Evolutionary conservation across 1,140 invertebrate genomes (phyloP).

Genomic region (Bursaphelenchus mucronatus): DNA sequence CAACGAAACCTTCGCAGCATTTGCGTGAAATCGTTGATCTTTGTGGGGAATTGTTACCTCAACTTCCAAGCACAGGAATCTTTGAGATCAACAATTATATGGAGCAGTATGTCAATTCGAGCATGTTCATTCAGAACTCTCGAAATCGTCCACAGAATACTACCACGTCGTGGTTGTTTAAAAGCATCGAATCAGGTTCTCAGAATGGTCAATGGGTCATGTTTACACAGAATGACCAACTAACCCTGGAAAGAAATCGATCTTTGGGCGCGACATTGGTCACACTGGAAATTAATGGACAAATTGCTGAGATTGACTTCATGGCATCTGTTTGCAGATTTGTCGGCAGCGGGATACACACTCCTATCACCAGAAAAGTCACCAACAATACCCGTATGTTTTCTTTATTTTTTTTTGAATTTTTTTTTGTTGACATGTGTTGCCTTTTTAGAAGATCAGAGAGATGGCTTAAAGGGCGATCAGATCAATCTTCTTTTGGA

Average conservation of each 20-base stretch:
- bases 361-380: too few relatives aligned
- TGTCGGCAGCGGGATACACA: conserved; percentile 8
- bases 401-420: conserved; percentile 11
- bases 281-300: conserved; percentile 29
- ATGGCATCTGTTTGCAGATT: conserved; percentile 21
- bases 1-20: conserved; percentile 47
- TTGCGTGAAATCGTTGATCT: conserved; percentile 51
- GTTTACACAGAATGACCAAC: conserved; percentile 22
- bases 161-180: not conserved
- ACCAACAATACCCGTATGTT: conserved; percentile 11
- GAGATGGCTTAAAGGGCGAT: conserved; percentile 28
- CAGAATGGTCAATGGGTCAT: conserved; percentile 14
- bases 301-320: conserved; percentile 33
- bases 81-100: conserved; percentile 31
- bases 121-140: conserved; percentile 16
- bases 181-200: conserved; percentile 1
- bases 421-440: not conserved
- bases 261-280: conserved; percentile 9
- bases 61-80: conserved; percentile 45
- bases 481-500: conserved; percentile 30
- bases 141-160: not conserved
- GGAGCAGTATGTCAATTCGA: conserved; percentile 22
- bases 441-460: conserved; percentile 16
- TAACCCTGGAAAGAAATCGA: conserved; percentile 14
- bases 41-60: conserved; percentile 53